phyloP scores from a whole-genome alignment of 2,888 invertebrate genomes.

The Choristoneura rosaceana region DNA sequence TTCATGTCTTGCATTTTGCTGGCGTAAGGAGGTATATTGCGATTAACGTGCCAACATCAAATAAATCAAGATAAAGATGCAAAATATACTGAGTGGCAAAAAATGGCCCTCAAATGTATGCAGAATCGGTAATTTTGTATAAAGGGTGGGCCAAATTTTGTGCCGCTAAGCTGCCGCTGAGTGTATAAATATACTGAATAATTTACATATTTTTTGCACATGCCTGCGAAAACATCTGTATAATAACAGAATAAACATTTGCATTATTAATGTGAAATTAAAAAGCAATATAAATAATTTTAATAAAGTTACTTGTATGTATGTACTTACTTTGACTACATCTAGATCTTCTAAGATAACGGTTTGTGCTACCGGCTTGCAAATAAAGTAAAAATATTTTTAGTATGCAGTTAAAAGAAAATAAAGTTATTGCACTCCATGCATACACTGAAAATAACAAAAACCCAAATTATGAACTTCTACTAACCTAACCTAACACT shows the following conservation, averaged over 20 bases:
- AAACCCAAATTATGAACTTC: not conserved
- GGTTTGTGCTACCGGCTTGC: constrained; percentile 50
- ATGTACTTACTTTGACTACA: constrained; percentile 47
- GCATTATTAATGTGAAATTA: not conserved
- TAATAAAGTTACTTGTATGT: not conserved
- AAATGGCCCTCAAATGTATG: too few relatives aligned
- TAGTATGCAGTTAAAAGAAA: constrained; percentile 38
- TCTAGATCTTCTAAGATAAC: constrained; percentile 49
- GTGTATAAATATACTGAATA: not conserved
- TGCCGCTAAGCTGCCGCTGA: too few relatives aligned
- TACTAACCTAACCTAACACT: not conserved
- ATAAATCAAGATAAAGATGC: not conserved
- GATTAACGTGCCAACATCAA: not conserved
- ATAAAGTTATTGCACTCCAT: constrained; percentile 30
- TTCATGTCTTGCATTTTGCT: not conserved
- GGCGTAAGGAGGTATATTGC: not conserved
- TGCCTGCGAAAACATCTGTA: not conserved
- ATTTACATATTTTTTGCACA: not conserved
- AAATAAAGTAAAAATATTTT: constrained; percentile 47
- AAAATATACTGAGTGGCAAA: not conserved
- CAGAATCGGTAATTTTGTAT: too few relatives aligned
- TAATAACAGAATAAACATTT: not conserved
- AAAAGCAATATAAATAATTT: constrained; percentile 2
- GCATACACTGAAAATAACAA: constrained; percentile 26
- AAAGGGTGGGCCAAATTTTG: too few relatives aligned